These are phyloP conservation scores for Abrostola tripartita DNA, from an alignment of 2,888 invertebrate genomes.

Conservation along the genomic window DNA sequence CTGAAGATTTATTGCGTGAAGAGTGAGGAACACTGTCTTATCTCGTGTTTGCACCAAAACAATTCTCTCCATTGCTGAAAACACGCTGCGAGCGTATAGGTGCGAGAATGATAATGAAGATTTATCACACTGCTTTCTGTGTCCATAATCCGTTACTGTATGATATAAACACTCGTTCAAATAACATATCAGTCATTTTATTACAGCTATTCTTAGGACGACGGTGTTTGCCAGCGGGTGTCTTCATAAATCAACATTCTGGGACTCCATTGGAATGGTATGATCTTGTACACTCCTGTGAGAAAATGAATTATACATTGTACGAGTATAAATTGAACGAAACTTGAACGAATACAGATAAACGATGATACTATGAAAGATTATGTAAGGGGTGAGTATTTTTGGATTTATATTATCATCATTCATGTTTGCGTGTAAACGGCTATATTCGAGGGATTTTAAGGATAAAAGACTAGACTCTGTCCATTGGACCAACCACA, in stretches of 20 bases:
- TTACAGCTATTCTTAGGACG: conserved; percentile 24
- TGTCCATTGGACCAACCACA: too few relatives aligned
- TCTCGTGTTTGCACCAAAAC: conserved; percentile 63
- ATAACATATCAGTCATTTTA: conserved; percentile 46
- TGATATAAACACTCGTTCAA: conserved; percentile 29
- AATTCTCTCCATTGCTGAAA: conserved; percentile 51
- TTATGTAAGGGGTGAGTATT: neutral
- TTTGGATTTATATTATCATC: neutral
- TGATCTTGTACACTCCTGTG: conserved; percentile 20
- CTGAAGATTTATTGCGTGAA: conserved; percentile 70
- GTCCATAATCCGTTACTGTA: conserved; percentile 27
- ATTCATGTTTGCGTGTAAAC: neutral
- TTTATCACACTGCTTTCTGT: conserved; percentile 29
- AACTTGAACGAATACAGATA: conserved; percentile 10
- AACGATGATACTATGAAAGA: conserved; percentile 6
- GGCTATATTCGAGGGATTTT: neutral
- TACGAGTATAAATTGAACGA: conserved; percentile 22
- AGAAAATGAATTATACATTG: conserved; percentile 30
- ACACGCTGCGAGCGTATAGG: conserved; percentile 13
- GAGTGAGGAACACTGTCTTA: conserved; percentile 63
- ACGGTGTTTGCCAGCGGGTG: conserved; percentile 21
- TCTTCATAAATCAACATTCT: conserved; percentile 44
- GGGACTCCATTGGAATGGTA: conserved; percentile 24
- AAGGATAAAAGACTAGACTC: too few relatives aligned
- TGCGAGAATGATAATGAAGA: conserved; percentile 38